Conservation (phyloP, 1,140 invertebrate species). For the Schlechtendalia chinensis region DNA sequence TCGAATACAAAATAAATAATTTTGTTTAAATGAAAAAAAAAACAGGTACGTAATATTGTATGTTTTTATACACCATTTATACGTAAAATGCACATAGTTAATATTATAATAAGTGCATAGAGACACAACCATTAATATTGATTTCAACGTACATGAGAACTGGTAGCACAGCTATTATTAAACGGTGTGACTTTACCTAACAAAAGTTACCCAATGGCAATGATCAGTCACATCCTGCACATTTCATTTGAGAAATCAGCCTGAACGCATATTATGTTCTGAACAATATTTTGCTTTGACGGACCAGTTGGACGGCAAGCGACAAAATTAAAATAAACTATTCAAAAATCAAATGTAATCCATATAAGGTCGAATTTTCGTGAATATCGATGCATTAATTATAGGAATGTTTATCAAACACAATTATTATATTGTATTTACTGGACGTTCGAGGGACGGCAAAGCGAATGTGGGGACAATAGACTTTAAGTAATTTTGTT, state of each 20-base stretch:
- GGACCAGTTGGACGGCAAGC: conserved; percentile 42
- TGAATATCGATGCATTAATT: not conserved
- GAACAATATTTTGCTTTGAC: conserved; percentile 22
- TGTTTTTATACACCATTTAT: not conserved
- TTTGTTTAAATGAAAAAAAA: not conserved
- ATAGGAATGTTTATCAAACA: conserved; percentile 42
- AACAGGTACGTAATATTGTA: too few species aligned
- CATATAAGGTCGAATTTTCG: not conserved
- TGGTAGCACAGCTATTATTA: not conserved
- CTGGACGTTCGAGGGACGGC: conserved; percentile 47
- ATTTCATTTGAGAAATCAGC: not conserved
- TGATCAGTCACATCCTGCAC: not conserved
- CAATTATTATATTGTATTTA: not conserved
- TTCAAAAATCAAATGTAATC: conserved; percentile 16
- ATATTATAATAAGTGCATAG: not conserved
- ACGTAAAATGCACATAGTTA: conserved; percentile 15
- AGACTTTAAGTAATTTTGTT: conserved; percentile 32
- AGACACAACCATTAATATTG: conserved; percentile 35
- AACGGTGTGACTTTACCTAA: not conserved
- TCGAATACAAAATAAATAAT: conserved; percentile 28
- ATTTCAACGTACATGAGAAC: not conserved
- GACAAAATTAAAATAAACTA: conserved; percentile 28
- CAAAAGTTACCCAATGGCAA: too few species aligned
- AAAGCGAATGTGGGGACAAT: conserved; percentile 15
- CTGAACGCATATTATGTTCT: not conserved